Conservation (phyloP, 2,113 vertebrate species). For the Fulmarus glacialis region DNA sequence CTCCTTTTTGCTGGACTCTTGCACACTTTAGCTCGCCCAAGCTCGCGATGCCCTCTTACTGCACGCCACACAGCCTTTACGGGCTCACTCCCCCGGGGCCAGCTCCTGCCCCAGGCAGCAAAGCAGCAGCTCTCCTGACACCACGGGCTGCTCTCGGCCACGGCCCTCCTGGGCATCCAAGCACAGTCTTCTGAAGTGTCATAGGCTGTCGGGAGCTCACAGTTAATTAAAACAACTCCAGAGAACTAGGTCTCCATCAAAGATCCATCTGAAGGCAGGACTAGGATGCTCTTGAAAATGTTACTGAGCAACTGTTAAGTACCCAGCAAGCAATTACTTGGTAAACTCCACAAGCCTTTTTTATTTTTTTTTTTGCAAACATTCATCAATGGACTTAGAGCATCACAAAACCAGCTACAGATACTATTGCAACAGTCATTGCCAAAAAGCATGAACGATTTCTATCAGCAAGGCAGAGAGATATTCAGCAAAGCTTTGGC, state of each 20-base stretch:
- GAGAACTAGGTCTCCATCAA: not conserved
- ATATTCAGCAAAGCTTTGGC: slow-evolving; percentile 12
- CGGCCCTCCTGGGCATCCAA: not conserved
- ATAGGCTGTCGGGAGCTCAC: accelerated
- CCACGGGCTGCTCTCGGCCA: not conserved
- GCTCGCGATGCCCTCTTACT: accelerated
- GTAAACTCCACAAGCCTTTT: not conserved
- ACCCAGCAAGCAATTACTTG: not conserved
- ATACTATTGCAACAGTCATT: not conserved
- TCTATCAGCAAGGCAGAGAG: not conserved
- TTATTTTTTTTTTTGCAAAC: not conserved
- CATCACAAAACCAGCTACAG: not conserved
- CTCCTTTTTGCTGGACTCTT: not conserved
- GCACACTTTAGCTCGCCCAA: accelerated
- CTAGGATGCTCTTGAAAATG: not conserved
- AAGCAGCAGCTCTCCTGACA: not conserved
- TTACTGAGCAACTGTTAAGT: not conserved
- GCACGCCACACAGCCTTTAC: too few relatives aligned
- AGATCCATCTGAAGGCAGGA: not conserved
- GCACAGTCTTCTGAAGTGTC: not conserved
- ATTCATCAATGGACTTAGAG: not conserved
- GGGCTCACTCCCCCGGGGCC: accelerated
- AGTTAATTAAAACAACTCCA: not conserved
- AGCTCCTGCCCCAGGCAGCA: not conserved
- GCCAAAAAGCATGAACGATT: slow-evolving; percentile 44